Evolutionary conservation across 2,888 invertebrate species (phyloP).

Genomic region (Apotomis capreana): DNA sequence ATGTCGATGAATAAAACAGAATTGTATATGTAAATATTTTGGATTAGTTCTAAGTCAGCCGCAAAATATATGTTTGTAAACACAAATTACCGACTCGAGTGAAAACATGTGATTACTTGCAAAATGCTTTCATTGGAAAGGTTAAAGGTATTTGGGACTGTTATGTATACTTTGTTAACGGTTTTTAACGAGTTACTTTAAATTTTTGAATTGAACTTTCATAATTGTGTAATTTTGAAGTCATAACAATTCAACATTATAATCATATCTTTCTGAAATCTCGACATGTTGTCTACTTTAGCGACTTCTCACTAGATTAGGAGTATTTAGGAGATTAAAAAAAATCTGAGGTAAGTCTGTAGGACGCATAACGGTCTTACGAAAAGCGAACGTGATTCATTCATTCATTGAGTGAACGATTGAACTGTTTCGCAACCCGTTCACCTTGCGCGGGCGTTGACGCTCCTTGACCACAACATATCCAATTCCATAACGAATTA

Average conservation of each 20-base stretch:
- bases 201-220: neutral
- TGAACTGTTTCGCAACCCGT: constrained; percentile 37
- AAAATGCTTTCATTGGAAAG: constrained; percentile 11
- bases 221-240: neutral
- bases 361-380: constrained; percentile 9
- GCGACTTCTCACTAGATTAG: too few relatives aligned
- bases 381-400: constrained; percentile 31
- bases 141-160: constrained; percentile 21
- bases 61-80: constrained; percentile 22
- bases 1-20: neutral
- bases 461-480: constrained; percentile 28
- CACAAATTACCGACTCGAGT: constrained; percentile 2
- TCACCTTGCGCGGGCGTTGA: constrained; percentile 37
- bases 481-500: neutral
- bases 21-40: neutral
- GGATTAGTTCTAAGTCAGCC: neutral
- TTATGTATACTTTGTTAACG: constrained; percentile 13
- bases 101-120: constrained; percentile 29
- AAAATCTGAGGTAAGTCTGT: neutral
- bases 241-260: too few relatives aligned
- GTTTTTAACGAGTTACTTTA: constrained; percentile 12
- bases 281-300: too few relatives aligned
- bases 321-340: too few relatives aligned
- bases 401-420: constrained; percentile 29
- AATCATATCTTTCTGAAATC: too few relatives aligned